Percentiles rank a stretch among this genome's conserved stretches.
Evolutionary conservation across 2,888 invertebrate species (phyloP).

Genomic region (Hyposoter dolosus): DNA sequence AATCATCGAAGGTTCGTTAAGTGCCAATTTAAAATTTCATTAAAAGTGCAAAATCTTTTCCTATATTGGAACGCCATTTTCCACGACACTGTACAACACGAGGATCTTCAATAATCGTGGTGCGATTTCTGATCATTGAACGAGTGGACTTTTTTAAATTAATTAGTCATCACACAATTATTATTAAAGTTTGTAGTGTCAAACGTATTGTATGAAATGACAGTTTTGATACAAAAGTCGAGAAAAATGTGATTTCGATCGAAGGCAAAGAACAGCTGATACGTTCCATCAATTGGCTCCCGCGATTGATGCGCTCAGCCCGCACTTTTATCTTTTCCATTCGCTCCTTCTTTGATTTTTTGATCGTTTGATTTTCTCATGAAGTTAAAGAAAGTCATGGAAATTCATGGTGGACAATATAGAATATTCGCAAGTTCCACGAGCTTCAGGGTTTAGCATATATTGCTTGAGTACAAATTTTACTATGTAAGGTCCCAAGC

Average conservation of each 20-base stretch:
- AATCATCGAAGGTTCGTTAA: background rate
- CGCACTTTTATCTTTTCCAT: slow-evolving; percentile 4
- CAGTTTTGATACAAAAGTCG: background rate
- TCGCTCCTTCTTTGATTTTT: slow-evolving; percentile 15
- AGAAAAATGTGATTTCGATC: background rate
- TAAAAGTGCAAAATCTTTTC: background rate
- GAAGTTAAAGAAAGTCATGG: background rate
- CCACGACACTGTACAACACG: background rate
- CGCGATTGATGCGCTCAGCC: background rate
- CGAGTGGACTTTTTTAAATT: background rate
- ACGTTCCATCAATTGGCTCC: background rate
- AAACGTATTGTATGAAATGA: background rate
- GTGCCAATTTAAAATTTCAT: background rate
- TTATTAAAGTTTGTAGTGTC: background rate
- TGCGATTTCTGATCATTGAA: background rate
- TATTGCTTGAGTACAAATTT: slow-evolving; percentile 53
- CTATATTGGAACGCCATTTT: background rate
- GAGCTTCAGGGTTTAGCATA: slow-evolving; percentile 26
- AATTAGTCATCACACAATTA: background rate
- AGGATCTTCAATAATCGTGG: background rate
- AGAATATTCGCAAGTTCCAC: slow-evolving; percentile 42
- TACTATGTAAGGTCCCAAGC: slow-evolving; percentile 31
- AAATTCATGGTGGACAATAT: slow-evolving; percentile 14
- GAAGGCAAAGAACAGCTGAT: background rate
- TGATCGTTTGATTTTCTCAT: background rate